Percentiles rank a stretch among this genome's conserved stretches.
Evolutionary conservation across 2,797 vertebrate species (phyloP).

Genomic region (Aplochiton taeniatus): DNA sequence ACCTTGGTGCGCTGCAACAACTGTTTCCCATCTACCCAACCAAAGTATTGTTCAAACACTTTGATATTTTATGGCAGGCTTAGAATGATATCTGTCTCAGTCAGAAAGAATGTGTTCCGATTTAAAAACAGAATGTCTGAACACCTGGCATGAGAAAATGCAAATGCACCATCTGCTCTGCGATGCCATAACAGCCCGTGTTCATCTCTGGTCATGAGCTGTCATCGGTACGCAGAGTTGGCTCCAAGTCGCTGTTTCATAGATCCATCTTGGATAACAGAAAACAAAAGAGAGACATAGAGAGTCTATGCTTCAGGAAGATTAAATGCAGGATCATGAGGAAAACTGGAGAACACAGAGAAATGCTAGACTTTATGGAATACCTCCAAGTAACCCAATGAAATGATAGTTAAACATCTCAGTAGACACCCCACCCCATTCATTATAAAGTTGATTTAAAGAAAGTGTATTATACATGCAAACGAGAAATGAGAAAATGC

Average conservation of each 20-base stretch:
- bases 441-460: too few species aligned
- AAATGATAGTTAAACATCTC: too few species aligned
- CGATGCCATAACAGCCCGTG: slow-evolving; percentile 60
- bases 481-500: too few species aligned
- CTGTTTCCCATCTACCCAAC: slow-evolving; percentile 7
- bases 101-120: too few species aligned
- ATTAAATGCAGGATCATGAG: too few species aligned
- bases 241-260: slow-evolving; percentile 23
- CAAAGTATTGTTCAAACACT: slow-evolving; percentile 14
- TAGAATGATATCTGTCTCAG: too few species aligned
- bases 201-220: slow-evolving; percentile 48
- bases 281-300: slow-evolving; percentile 12
- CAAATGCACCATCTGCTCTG: slow-evolving; percentile 76
- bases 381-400: too few species aligned
- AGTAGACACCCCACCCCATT: too few species aligned
- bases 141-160: slow-evolving; percentile 59
- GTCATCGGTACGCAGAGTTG: slow-evolving; percentile 34
- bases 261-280: slow-evolving; percentile 2
- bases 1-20: neutral
- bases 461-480: too few species aligned
- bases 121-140: slow-evolving; percentile 49
- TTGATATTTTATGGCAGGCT: neutral
- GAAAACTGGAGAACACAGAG: too few species aligned
- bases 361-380: too few species aligned
- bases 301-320: neutral